Base-by-base conservation (phyloP, 1,140 invertebrate species). In the Whitmania pigra region DNA sequence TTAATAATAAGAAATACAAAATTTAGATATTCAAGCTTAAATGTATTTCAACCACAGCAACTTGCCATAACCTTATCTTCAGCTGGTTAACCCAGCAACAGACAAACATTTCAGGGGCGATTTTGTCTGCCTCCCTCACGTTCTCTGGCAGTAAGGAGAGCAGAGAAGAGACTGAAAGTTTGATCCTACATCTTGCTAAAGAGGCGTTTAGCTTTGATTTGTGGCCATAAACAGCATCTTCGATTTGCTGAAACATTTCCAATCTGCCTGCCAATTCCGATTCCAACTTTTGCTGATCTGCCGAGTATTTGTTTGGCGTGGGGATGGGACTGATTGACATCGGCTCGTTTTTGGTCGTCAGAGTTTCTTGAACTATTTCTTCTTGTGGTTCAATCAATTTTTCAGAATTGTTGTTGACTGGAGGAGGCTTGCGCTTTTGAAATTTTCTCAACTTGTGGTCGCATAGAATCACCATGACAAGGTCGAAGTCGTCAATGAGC, bases 121-220 rank as follows among this genome's bases (percentile, higher is more conserved):
- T 63, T 13, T 13, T 63, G 22, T 63, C 57, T n/a, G 57, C 57
- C 29, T 63, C 29, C 18, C 29, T 63, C 22, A 63, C 57, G 29
- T 31, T 63, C 22, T 63, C 57, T 31, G 57, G 57, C 57, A 63
- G 57, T 25, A 63, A 25, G 57, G 22, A 63, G 0, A 25, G 22
- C 57, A 63, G 57, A 63, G 57, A 63, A 13, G 57, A 31, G 57
- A 63, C 29, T 63, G 57, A 63, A 31, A 63, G 57, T 63, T 31
- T 63, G 57, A 63, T 63, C 29, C 57, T 22, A 63, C 57, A 63
- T 13, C 57, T 63, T 4, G 57, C 57, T 18, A 63, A 31, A 25
- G 57, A 63, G 57, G 57, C 57, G 20, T 63, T 63, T 15, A 63
- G 20, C 18, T 63, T 63, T 11, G 57, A 63, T 15, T 63, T 63